A percentile compares a stretch with the other conserved stretches of the same genome.
Conservation (phyloP, 2,113 vertebrate genomes). For the Theristicus caerulescens region DNA sequence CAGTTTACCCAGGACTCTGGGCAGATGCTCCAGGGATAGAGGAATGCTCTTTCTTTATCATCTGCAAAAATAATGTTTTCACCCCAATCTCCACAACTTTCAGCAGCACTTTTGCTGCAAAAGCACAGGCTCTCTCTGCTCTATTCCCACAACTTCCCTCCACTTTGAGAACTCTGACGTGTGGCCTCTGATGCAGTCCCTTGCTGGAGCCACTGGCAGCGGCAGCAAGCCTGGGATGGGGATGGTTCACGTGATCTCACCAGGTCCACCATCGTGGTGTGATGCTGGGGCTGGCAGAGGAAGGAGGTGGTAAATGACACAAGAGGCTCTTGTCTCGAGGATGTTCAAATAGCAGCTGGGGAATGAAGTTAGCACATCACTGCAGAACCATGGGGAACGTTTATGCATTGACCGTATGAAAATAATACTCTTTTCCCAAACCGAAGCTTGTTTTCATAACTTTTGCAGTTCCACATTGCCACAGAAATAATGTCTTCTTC, state of each 20-base stretch:
- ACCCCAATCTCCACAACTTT: not conserved
- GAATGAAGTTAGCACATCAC: not conserved
- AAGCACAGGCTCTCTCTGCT: not conserved
- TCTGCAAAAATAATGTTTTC: not conserved
- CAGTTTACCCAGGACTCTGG: not conserved
- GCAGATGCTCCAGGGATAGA: rapidly evolving
- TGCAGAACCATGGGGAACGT: not conserved
- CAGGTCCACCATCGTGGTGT: rapidly evolving
- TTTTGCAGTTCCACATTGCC: not conserved
- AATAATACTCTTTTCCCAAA: not conserved
- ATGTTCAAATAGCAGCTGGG: not conserved
- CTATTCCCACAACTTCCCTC: not conserved
- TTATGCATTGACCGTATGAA: not conserved
- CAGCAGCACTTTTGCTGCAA: not conserved
- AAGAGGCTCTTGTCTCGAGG: not conserved
- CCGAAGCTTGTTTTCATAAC: not conserved
- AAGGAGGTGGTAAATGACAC: not conserved
- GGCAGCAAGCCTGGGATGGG: not conserved
- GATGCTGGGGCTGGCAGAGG: not conserved
- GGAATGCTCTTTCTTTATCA: not conserved
- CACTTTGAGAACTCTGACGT: not conserved
- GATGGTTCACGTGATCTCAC: rapidly evolving
- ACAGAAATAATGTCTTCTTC: not conserved
- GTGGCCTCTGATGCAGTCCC: not conserved
- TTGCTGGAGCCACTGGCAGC: not conserved